Base-by-base conservation (phyloP, 2,888 invertebrate genomes). In the Netelia inedita region DNA sequence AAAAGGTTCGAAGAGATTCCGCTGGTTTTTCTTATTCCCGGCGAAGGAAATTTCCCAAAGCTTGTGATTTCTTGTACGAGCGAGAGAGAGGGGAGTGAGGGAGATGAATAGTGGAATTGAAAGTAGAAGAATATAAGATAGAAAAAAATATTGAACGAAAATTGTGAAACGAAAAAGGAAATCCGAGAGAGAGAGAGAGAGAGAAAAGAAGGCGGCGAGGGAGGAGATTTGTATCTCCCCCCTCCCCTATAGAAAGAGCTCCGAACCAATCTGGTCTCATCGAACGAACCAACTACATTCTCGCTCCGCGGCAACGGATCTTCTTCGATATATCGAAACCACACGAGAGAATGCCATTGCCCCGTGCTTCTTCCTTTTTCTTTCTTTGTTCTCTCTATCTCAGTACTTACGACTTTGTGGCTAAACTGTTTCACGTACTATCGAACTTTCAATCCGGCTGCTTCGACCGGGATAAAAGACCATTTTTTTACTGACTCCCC, bases 391-490 rank as follows among this genome's bases (percentile, higher is more conserved):
- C 59, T 8, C 19, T 72, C 68, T 66, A 65, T 73, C 72, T 50
- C 46, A 46, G 2, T 57, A 28, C 10, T 65, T 43, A 69, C 83
- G 78, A 87, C 87, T 86, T 87, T 72, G 88, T 89, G 85, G 87
- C 84, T 87, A 86, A 88, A 89, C 86, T 88, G 88, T 89, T 89
- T 89, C 88, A 81, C 75, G 76, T 71, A 86, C 86, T 88, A 90
- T 89, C 88, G 88, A 90, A 89, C 89, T 86, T 85, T 59, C 79
- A 28, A 41, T 63, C 61, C 16, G 28, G 43, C 50, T 83, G 59
- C 19, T 43, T 46, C 63, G 35, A 43, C 9, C 8, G 57, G 66
- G 72, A 86, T 83, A 66, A 82, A 68, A 63, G 35, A 81, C 16
- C 9, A 57, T 55, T 69, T 73, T 35, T 84, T 78, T 69, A 78